Evolutionary conservation across 2,888 invertebrate genomes (phyloP).

Genomic region (Leuctra nigra): DNA sequence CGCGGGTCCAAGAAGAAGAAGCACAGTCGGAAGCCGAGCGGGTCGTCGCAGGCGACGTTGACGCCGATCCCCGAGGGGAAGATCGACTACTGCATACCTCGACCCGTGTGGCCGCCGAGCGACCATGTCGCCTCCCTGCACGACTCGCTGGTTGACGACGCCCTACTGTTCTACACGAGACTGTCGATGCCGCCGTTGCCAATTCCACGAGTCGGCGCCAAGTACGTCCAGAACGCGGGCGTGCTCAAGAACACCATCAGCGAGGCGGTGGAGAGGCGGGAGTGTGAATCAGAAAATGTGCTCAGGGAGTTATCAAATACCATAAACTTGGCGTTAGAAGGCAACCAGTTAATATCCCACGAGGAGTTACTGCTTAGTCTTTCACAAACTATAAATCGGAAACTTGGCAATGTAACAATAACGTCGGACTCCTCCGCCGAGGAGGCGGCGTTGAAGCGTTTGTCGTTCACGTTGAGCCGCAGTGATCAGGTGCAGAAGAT

Average conservation of each 20-base stretch:
- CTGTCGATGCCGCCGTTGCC: conserved; percentile 33
- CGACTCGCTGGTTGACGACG: conserved; percentile 41
- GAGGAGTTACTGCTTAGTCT: conserved; percentile 41
- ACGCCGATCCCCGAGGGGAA: conserved; percentile 45
- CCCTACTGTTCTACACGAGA: conserved; percentile 39
- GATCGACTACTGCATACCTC: conserved; percentile 40
- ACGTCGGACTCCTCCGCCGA: conserved; percentile 35
- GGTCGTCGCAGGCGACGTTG: conserved; percentile 34
- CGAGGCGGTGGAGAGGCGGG: neutral
- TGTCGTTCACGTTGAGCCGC: conserved; percentile 40
- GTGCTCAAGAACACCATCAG: conserved; percentile 34
- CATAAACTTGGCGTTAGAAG: conserved; percentile 40
- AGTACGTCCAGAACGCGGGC: neutral
- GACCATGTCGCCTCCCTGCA: conserved; percentile 22
- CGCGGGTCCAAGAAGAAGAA: neutral
- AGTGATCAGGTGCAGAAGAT: conserved; percentile 39
- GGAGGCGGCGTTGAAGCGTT: conserved; percentile 41
- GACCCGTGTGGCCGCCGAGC: conserved; percentile 41
- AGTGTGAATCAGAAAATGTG: conserved; percentile 33
- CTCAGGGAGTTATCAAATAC: conserved; percentile 39
- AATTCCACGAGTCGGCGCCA: conserved; percentile 4
- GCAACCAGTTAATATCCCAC: conserved; percentile 35
- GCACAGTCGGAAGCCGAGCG: conserved; percentile 24
- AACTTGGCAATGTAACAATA: conserved; percentile 35
- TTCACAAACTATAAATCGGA: conserved; percentile 38